A percentile compares a stretch with the other conserved stretches of the same genome.
phyloP scores from a whole-genome alignment of 1,140 invertebrate species.

The Teleogryllus occipitalis region DNA sequence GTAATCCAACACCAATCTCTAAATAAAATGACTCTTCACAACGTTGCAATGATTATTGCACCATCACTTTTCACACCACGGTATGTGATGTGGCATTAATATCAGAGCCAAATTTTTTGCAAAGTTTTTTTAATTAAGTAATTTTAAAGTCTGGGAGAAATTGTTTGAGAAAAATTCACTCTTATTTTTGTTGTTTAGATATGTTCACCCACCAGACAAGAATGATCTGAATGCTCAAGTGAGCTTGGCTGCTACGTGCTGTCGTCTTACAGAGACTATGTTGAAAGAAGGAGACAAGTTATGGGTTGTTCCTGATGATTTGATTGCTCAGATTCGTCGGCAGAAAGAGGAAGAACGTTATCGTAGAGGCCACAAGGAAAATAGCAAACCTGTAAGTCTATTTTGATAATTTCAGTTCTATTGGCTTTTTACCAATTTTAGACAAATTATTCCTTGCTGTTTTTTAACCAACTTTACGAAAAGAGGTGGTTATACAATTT shows the following conservation, averaged over 20 bases:
- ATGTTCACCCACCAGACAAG: conserved; percentile 42
- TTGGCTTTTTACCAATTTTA: conserved; percentile 6
- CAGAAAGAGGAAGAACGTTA: conserved; percentile 46
- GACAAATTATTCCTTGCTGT: neutral
- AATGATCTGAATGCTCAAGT: conserved; percentile 60
- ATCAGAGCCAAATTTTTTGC: neutral
- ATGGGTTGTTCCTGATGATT: conserved; percentile 66
- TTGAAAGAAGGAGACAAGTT: conserved; percentile 62
- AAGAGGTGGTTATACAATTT: too few relatives aligned
- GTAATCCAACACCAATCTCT: conserved; percentile 56
- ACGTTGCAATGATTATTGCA: conserved; percentile 87
- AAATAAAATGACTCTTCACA: conserved; percentile 86
- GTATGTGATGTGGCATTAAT: conserved; percentile 35
- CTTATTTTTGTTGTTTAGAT: conserved; percentile 36
- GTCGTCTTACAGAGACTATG: conserved; percentile 67
- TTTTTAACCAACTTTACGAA: too few relatives aligned
- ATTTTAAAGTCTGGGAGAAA: too few relatives aligned
- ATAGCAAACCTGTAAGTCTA: conserved; percentile 18
- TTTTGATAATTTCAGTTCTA: neutral
- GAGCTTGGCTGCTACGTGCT: conserved; percentile 72
- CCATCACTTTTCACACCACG: conserved; percentile 81
- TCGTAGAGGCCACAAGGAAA: conserved; percentile 28
- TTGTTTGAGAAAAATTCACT: neutral
- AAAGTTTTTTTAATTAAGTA: too few relatives aligned
- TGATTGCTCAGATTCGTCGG: conserved; percentile 56